Base-by-base conservation (phyloP, 2,797 vertebrate species). In the Acanthopagrus latus region DNA sequence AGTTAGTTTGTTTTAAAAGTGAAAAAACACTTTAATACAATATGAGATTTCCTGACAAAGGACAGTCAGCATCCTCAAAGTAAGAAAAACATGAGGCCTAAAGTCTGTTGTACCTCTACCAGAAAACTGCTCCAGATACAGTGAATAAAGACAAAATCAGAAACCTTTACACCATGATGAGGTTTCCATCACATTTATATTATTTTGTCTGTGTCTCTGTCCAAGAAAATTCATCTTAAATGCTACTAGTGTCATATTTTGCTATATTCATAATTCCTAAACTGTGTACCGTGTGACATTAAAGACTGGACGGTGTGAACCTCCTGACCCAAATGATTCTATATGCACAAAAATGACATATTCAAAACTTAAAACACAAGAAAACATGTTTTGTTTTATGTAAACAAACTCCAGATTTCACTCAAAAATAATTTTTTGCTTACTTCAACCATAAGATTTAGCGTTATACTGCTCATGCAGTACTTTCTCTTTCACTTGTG, bases 401-500 rank as follows among this genome's bases (percentile, higher is more conserved):
- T 67, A 56, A 68, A 81, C 29, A 73, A 74, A 76, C 51, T 48
- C 16, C 12, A 67, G 11, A 60, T 38, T 55, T 73, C 11, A 70
- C 66, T 62, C 20, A 29, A 7, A 47, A 20, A 17, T 0, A 76
- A 56, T 25, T 10, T 38, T 55, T 6, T 69, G 18, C 71, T 27
- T 25, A 43, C 7, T 59, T 51, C 14, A 69, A 76, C 29, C 23
- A 33, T 44, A 56, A 12, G 27, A 64, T 74, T 51, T 68, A 71
- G 46, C 27, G 33, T 72, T 57, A 44, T 33, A 64, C 58, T 58
- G 23, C 59, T 73, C 38, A 43, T 5, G 7, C 33, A 38, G 38
- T 38, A 64, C 21, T 47, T 58, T 64, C 17, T 78, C 14, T 21
- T 67, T 65, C 44, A 48, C 47, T 47, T 57, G 54, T 69, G 62